Conservation (phyloP, 2,888 invertebrate species). For the Dermolepida albohirtum region DNA sequence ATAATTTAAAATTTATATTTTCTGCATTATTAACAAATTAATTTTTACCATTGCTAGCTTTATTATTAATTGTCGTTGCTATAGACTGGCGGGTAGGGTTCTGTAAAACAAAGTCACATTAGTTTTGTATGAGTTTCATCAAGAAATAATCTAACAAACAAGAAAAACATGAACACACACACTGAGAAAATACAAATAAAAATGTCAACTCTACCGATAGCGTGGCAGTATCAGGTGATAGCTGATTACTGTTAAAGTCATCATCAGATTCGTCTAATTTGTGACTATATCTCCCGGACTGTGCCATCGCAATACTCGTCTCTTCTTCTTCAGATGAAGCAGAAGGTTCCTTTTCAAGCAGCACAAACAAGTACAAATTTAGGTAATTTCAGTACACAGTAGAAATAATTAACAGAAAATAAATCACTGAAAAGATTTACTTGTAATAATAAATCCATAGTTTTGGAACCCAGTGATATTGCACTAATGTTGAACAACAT, state of each 20-base stretch:
- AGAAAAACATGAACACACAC: constrained; percentile 1
- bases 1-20: constrained; percentile 18
- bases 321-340: constrained; percentile 64
- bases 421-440: background rate
- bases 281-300: constrained; percentile 58
- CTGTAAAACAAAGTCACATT: constrained; percentile 56
- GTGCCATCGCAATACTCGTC: constrained; percentile 60
- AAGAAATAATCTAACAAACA: background rate
- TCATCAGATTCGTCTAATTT: constrained; percentile 63
- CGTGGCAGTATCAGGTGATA: constrained; percentile 61
- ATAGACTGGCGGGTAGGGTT: constrained; percentile 67
- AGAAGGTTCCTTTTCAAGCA: constrained; percentile 64
- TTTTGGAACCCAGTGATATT: background rate
- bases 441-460: background rate
- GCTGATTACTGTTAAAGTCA: constrained; percentile 64
- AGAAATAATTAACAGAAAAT: background rate
- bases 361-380: constrained; percentile 46
- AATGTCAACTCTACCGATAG: constrained; percentile 57
- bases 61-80: constrained; percentile 51
- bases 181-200: constrained; percentile 9
- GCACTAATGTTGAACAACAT: no score
- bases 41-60: constrained; percentile 58
- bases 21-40: background rate
- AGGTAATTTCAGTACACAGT: background rate
- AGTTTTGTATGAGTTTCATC: constrained; percentile 2